These are phyloP conservation scores for Malthinus flaveolus DNA, from an alignment of 2,888 invertebrate species.

Conservation along the genomic window DNA sequence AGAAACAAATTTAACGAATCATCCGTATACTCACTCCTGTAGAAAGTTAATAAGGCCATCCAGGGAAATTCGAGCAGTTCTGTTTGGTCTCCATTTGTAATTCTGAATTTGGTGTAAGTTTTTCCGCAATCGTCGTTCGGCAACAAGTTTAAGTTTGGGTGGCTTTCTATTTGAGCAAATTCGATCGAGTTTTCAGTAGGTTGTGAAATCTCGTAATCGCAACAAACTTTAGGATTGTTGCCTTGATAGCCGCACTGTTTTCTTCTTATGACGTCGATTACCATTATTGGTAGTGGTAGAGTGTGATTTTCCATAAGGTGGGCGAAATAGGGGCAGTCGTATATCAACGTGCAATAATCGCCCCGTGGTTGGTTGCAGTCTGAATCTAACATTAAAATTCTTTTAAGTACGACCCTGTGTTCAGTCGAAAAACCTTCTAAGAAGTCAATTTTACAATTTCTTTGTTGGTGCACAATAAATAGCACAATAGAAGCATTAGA, in stretches of 20 bases:
- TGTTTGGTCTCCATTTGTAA: not conserved
- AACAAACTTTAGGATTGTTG: not conserved
- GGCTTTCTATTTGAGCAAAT: not conserved
- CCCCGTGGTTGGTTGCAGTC: not conserved
- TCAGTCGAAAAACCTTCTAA: no score
- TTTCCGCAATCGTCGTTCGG: not conserved
- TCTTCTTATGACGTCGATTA: not conserved
- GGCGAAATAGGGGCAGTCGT: not conserved
- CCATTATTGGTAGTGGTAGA: not conserved
- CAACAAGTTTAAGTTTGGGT: not conserved
- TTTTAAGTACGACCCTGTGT: no score
- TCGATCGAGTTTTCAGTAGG: no score
- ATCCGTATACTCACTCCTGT: no score
- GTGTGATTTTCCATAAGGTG: not conserved
- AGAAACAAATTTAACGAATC: no score
- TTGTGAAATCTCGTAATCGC: not conserved
- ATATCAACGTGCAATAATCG: not conserved
- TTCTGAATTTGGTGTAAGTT: not conserved
- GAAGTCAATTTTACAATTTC: no score
- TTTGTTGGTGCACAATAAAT: no score
- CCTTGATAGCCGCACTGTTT: not conserved
- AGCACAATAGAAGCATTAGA: no score
- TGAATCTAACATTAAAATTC: not conserved
- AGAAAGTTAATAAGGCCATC: not conserved
- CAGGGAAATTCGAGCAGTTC: not conserved